These are phyloP conservation scores for Montipora efflorescens DNA, from an alignment of 64 coral and sea anemone species.

Conservation along the genomic window DNA sequence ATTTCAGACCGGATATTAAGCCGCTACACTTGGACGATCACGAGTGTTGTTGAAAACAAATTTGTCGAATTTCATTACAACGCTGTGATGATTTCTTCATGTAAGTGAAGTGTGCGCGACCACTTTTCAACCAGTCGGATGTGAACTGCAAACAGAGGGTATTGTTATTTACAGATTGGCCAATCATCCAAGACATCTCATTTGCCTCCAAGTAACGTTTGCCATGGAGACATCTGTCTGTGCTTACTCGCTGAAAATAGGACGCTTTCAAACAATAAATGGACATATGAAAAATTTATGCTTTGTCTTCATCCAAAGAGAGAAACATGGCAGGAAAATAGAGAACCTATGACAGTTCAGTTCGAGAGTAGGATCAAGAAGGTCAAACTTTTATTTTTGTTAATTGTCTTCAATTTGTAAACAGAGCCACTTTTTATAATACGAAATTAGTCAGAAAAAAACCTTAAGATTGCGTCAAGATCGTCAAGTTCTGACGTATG, in stretches of 20 bases:
- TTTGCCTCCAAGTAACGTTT: no score
- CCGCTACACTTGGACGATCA: neutral
- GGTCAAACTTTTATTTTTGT: neutral
- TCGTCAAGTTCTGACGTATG: neutral
- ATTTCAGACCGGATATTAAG: neutral
- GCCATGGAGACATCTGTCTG: neutral
- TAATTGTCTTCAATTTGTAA: neutral
- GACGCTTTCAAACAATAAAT: neutral
- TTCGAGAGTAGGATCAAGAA: neutral
- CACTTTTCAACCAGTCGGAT: neutral
- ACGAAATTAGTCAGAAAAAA: neutral
- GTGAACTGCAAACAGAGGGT: neutral
- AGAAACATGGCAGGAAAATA: neutral
- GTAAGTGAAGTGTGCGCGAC: neutral
- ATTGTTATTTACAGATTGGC: slow-evolving; percentile 5
- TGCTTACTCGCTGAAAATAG: neutral
- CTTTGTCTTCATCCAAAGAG: neutral
- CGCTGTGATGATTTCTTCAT: neutral
- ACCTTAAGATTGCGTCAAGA: neutral
- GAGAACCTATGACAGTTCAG: no score
- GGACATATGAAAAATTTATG: neutral
- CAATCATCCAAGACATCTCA: slow-evolving; percentile 9
- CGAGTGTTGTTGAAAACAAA: neutral
- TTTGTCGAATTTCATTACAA: neutral
- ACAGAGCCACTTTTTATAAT: neutral